Conservation (phyloP, 2,888 invertebrate species). For the Pteria penguin region DNA sequence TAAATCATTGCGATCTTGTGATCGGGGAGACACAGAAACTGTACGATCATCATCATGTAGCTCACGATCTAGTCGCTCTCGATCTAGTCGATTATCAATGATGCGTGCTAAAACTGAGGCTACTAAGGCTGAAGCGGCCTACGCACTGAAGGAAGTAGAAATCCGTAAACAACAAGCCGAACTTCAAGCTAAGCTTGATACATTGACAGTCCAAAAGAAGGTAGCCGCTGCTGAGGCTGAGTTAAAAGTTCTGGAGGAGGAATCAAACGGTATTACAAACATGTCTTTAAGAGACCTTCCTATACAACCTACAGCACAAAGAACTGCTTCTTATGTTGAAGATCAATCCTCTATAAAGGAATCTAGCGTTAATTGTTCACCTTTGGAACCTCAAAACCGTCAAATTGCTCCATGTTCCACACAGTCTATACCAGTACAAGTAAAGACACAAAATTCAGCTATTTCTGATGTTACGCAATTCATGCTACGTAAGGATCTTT, state of each 20-base stretch:
- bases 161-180: neutral
- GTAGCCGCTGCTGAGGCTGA: neutral
- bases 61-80: neutral
- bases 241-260: neutral
- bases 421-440: neutral
- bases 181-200: neutral
- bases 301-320: neutral
- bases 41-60: neutral
- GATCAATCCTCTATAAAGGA: neutral
- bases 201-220: neutral
- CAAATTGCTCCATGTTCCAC: neutral
- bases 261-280: neutral
- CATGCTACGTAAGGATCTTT: slow-evolving; percentile 39
- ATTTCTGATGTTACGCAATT: slow-evolving; percentile 23
- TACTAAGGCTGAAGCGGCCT: neutral
- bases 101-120: neutral
- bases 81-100: neutral
- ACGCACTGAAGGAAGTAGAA: neutral
- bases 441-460: neutral
- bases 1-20: neutral
- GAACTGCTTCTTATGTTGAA: neutral
- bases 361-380: neutral
- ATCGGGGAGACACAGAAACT: neutral
- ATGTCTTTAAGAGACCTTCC: neutral
- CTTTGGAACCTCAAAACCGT: neutral